Evolutionary conservation across 1,140 invertebrate genomes (phyloP).

Genomic region (Sinella curviseta): DNA sequence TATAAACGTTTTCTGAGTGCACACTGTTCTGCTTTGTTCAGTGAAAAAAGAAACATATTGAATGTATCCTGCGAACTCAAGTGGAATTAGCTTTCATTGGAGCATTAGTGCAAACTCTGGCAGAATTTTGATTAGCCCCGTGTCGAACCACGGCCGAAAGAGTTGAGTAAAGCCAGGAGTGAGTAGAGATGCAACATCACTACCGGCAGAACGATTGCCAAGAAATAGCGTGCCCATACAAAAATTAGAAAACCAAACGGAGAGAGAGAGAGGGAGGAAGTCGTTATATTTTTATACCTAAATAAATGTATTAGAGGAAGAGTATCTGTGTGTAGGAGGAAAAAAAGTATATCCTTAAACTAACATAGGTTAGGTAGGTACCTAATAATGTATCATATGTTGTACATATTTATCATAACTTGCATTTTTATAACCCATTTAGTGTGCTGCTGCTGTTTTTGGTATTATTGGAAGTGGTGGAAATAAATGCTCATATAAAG

Average conservation of each 20-base stretch:
- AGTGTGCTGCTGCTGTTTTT: too few species aligned
- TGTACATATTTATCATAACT: too few species aligned
- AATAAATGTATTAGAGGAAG: background rate
- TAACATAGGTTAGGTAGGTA: too few species aligned
- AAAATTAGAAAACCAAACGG: background rate
- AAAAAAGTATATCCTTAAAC: too few species aligned
- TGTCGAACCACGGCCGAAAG: background rate
- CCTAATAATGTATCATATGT: too few species aligned
- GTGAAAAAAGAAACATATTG: background rate
- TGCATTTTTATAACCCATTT: background rate
- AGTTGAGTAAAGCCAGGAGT: background rate
- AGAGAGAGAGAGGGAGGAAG: background rate
- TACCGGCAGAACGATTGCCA: background rate
- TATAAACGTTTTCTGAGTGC: background rate
- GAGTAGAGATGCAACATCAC: background rate
- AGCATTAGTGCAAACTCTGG: constrained; percentile 1
- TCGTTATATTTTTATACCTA: background rate
- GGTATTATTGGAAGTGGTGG: constrained; percentile 7
- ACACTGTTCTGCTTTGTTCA: background rate
- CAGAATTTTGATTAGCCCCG: constrained; percentile 23
- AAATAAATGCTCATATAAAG: background rate
- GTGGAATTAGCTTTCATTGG: background rate
- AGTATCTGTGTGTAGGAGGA: background rate
- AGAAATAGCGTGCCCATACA: background rate
- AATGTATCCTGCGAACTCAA: background rate